Conservation (phyloP, 2,888 invertebrate genomes). For the Pardosa pseudoannulata region DNA sequence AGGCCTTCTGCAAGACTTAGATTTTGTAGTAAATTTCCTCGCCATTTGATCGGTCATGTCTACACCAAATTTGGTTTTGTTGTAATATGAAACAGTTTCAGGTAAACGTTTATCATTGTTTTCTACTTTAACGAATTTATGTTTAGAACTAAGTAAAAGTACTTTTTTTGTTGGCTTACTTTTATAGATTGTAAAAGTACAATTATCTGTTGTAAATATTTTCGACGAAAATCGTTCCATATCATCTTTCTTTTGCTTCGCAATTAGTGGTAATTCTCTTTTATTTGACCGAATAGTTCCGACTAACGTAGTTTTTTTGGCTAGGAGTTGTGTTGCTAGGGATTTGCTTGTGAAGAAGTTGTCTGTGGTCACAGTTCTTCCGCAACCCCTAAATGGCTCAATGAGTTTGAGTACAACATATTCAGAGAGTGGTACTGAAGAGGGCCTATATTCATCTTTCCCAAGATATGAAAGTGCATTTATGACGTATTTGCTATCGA, state of each 20-base stretch:
- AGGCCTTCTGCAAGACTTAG: neutral
- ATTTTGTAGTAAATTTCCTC: neutral
- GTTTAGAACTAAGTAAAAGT: constrained; percentile 3
- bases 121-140: constrained; percentile 6
- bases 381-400: neutral
- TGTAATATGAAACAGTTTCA: neutral
- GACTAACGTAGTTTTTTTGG: neutral
- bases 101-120: constrained; percentile 2
- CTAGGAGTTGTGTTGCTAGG: neutral
- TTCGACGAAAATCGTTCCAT: constrained; percentile 13
- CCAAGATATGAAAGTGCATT: constrained; percentile 23
- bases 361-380: neutral
- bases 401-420: constrained; percentile 20
- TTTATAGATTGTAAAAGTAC: constrained; percentile 17
- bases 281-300: constrained; percentile 19
- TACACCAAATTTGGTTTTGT: too few relatives aligned
- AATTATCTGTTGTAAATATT: neutral
- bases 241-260: neutral
- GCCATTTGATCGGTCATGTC: constrained; percentile 4
- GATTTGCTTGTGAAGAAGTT: neutral
- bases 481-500: constrained; percentile 18
- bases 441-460: neutral
- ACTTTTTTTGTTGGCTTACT: neutral
- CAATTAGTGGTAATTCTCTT: constrained; percentile 2
- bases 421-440: neutral